Percentiles rank a stretch among this genome's conserved stretches.
phyloP scores from a whole-genome alignment of 2,113 vertebrate species.

The Hepsetus odoe region DNA sequence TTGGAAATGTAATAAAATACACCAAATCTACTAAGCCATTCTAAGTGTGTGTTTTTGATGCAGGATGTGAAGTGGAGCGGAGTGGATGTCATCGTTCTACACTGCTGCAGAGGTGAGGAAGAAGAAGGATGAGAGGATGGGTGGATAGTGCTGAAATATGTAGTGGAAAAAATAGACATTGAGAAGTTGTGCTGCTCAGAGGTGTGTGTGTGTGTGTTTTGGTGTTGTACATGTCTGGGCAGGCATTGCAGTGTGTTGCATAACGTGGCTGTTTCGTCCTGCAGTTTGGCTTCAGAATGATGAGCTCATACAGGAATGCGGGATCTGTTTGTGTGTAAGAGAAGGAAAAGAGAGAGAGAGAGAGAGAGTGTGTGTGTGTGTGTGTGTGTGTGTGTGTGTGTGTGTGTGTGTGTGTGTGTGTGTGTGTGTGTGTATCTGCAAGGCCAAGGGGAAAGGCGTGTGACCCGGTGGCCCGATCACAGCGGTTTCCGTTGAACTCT shows the following conservation, averaged over 20 bases:
- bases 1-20: too few relatives aligned
- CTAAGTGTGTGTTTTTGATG: constrained; percentile 61
- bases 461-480: constrained; percentile 64
- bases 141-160: constrained; percentile 42
- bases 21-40: neutral
- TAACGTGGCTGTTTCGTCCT: constrained; percentile 38
- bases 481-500: constrained; percentile 71
- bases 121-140: constrained; percentile 37
- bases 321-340: constrained; percentile 41
- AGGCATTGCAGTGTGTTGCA: constrained; percentile 46
- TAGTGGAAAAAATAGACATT: neutral
- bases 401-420: constrained; percentile 40
- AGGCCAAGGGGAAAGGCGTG: constrained; percentile 64
- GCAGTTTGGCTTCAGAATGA: constrained; percentile 56
- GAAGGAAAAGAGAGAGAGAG: constrained; percentile 46
- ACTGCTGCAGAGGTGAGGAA: constrained; percentile 71
- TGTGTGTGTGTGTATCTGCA: constrained; percentile 32
- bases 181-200: constrained; percentile 57
- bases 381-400: constrained; percentile 40
- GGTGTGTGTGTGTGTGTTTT: constrained; percentile 1
- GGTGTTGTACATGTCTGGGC: constrained; percentile 50
- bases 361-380: constrained; percentile 37
- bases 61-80: constrained; percentile 66
- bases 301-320: constrained; percentile 60
- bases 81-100: constrained; percentile 68